These are phyloP conservation scores for Fistularia commersonii DNA, from an alignment of 2,797 vertebrate species.

Conservation along the genomic window DNA sequence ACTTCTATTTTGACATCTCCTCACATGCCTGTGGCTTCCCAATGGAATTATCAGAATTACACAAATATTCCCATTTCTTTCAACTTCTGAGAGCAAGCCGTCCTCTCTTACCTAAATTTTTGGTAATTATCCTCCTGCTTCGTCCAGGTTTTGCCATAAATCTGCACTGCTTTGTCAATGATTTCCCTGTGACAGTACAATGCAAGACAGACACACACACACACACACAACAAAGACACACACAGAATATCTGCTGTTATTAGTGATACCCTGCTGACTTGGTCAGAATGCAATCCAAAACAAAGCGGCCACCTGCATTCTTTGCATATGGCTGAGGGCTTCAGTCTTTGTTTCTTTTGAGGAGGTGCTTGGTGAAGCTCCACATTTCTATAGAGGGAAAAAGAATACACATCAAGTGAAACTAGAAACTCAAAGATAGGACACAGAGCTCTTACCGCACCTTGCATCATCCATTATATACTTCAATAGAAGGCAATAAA, in stretches of 20 bases:
- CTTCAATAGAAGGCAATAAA: too few species aligned
- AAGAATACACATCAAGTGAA: background rate
- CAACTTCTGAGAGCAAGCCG: background rate
- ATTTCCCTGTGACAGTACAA: conserved; percentile 48
- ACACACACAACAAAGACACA: background rate
- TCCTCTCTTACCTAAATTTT: conserved; percentile 62
- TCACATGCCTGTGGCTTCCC: too few species aligned
- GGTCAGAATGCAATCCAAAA: background rate
- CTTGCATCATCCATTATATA: too few species aligned
- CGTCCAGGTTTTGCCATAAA: conserved; percentile 57
- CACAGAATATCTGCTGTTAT: background rate
- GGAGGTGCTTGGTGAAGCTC: background rate
- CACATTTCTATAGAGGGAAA: conserved; percentile 31
- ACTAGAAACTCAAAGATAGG: background rate
- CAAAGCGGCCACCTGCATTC: conserved; percentile 51
- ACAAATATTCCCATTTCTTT: background rate
- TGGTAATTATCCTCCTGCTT: conserved; percentile 50
- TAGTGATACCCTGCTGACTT: background rate
- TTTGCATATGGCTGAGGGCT: conserved; percentile 21
- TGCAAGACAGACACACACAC: conserved; percentile 6
- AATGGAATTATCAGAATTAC: too few species aligned
- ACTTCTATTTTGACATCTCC: too few species aligned
- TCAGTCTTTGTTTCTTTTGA: conserved; percentile 18
- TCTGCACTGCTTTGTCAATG: conserved; percentile 39
- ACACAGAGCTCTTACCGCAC: background rate